Conservation (phyloP, 2,888 invertebrate genomes). For the Callyntrura sp. region DNA sequence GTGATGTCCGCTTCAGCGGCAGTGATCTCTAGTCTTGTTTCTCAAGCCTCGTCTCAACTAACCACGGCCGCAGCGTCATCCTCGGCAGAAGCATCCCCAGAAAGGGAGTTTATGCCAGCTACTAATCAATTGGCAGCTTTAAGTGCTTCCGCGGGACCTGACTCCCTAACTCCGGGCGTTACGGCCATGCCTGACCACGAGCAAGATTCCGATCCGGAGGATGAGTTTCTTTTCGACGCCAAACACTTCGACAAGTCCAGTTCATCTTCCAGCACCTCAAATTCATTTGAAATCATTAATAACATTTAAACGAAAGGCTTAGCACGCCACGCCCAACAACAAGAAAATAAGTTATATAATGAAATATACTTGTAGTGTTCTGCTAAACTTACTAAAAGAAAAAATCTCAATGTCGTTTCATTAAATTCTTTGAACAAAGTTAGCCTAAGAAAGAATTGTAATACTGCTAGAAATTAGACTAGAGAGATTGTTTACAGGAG, state of each 20-base stretch:
- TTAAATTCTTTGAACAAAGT: no score
- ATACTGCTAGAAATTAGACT: constrained; percentile 35
- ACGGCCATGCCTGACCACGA: constrained; percentile 79
- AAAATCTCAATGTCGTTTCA: constrained; percentile 28
- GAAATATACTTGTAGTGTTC: constrained; percentile 25
- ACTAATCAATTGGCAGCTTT: not conserved
- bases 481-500: constrained; percentile 40
- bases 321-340: not conserved
- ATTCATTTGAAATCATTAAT: constrained; percentile 81
- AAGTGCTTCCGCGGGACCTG: constrained; percentile 67
- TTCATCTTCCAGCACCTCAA: constrained; percentile 79
- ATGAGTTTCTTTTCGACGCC: constrained; percentile 82
- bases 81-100: constrained; percentile 53
- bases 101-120: constrained; percentile 34
- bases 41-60: constrained; percentile 62
- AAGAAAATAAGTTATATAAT: no score
- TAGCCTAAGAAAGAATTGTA: no score
- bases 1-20: constrained; percentile 71
- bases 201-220: constrained; percentile 79
- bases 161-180: constrained; percentile 78
- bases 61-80: not conserved
- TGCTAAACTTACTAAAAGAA: no score
- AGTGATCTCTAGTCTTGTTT: constrained; percentile 73
- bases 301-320: constrained; percentile 64
- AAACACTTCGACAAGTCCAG: constrained; percentile 82